Base-by-base conservation (phyloP, 1,140 invertebrate genomes). In the Panonychus citri region DNA sequence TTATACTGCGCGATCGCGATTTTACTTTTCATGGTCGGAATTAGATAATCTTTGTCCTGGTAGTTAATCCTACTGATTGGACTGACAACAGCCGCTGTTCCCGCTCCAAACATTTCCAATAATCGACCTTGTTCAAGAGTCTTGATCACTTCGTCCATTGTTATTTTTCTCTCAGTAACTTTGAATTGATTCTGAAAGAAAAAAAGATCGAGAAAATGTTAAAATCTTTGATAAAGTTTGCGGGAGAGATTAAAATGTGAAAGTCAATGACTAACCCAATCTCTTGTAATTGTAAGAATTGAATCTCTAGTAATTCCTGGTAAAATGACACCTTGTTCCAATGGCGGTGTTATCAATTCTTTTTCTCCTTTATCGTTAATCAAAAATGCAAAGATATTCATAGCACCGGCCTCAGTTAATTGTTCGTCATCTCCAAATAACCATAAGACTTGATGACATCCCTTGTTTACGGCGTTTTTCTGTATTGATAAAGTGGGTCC, bases 381-480 rank as follows among this genome's bases (percentile, higher is more conserved):
- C 67, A 80, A 82, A 65, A 84, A 80, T 61, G 93, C 76, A 66
- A 98, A 96, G 50, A 99, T 80, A 66, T 99, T 99, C 95, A 99
- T 99, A 10, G 93, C 89, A 42, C 95, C 95, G 48, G 88, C 90
- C 77, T 99, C 95, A 0, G 95, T 98, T 1, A 99, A 64, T 67
- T 93, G 78, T 67, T 94, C 79, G 66, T 99, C 81, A 4, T 88
- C 78, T 10, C 93, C 94, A 70, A 82, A 96, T 5, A 99, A 71
- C 95, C 95, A 99, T 8, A 99, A 69, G 3, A 96, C 89, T 75
- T 98, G 94, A 63, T 98, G 89, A 54, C 87, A 79, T 4, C 85
- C 86, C 63, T 77, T 72, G 56, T 78, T 74, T 5, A 74, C 72
- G 1, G 95, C 94, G 61, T 81, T 72, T 61, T 80, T 79, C 70